phyloP scores from a whole-genome alignment of 2,888 invertebrate genomes.

The Caenorhabditis sp. region DNA sequence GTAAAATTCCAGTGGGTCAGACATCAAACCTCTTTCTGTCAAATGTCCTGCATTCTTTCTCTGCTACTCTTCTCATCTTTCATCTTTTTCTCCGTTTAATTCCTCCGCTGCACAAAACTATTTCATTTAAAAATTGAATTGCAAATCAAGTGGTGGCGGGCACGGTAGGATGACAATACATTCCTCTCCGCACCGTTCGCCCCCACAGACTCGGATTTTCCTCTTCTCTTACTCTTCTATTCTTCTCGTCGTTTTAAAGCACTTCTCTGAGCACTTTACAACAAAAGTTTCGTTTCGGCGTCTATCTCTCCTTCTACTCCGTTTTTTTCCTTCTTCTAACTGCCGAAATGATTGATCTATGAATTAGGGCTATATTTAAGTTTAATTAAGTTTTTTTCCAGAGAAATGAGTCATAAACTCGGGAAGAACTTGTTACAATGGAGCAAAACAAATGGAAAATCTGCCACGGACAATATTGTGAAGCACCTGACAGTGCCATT shows the following conservation, averaged over 20 bases:
- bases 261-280: too few species aligned
- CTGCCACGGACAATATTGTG: conserved; percentile 22
- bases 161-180: too few species aligned
- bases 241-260: not conserved
- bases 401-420: conserved; percentile 22
- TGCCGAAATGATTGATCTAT: too few species aligned
- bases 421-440: conserved; percentile 22
- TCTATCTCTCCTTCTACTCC: too few species aligned
- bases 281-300: too few species aligned
- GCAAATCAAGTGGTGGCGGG: too few species aligned
- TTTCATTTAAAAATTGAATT: too few species aligned
- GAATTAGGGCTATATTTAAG: not conserved
- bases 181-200: too few species aligned
- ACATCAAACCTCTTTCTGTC: too few species aligned
- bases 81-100: not conserved
- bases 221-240: not conserved
- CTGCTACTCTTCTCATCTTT: conserved; percentile 1
- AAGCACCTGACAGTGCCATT: conserved; percentile 31
- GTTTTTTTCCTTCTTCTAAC: not conserved
- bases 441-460: not conserved
- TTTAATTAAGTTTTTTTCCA: not conserved
- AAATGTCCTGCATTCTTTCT: not conserved
- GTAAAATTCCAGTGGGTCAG: too few species aligned
- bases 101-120: too few species aligned
- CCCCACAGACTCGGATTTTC: too few species aligned